Conservation (phyloP, 2,888 invertebrate species). For the Acanthosepion lycidas region DNA sequence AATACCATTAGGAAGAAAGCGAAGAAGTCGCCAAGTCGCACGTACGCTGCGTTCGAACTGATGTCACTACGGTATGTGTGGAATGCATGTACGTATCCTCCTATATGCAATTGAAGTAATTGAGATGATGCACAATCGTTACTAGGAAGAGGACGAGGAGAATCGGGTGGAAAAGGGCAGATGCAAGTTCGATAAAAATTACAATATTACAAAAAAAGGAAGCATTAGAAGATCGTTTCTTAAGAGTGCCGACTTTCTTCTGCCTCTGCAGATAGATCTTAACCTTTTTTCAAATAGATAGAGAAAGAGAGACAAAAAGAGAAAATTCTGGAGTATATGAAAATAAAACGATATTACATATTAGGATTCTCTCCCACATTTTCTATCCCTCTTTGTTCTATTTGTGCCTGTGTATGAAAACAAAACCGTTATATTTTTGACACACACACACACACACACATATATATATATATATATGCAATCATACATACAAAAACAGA, state of each 20-base stretch:
- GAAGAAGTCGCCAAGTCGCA: neutral
- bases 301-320: too few species aligned
- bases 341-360: too few species aligned
- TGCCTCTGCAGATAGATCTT: neutral
- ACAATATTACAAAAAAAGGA: neutral
- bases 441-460: too few species aligned
- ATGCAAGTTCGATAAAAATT: neutral
- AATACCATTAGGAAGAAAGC: neutral
- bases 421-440: too few species aligned
- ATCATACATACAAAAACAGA: too few species aligned
- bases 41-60: neutral
- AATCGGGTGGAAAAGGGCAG: neutral
- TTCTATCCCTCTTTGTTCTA: too few species aligned
- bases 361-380: too few species aligned
- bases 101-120: neutral
- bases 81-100: neutral
- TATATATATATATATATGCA: too few species aligned
- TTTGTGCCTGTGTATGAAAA: too few species aligned
- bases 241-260: neutral
- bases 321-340: too few species aligned
- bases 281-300: neutral
- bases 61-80: neutral
- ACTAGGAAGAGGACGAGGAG: neutral
- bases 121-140: neutral
- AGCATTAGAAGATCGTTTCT: neutral